Conservation (phyloP, 2,888 invertebrate genomes). For the Hirtodrosophila trivittata region DNA sequence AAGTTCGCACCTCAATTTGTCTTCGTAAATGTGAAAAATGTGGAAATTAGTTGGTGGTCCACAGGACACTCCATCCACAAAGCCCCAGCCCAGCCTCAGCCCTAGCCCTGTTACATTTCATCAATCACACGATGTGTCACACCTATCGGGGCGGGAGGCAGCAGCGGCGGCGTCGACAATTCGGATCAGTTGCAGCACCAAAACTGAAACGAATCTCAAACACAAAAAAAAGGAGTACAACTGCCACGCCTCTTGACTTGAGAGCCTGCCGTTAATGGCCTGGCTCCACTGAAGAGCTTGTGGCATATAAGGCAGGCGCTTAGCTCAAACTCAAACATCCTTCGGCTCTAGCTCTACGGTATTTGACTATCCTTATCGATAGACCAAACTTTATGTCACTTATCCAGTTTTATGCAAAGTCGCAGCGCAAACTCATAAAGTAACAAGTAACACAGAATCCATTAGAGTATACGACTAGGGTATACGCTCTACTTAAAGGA, state of each 20-base stretch:
- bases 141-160: slow-evolving; percentile 74
- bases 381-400: slow-evolving; percentile 37
- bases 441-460: slow-evolving; percentile 61
- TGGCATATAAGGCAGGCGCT: slow-evolving; percentile 53
- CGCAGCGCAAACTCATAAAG: slow-evolving; percentile 62
- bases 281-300: slow-evolving; percentile 27
- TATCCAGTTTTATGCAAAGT: slow-evolving; percentile 73
- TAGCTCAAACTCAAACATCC: slow-evolving; percentile 51
- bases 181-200: slow-evolving; percentile 9
- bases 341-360: not conserved
- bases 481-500: too few species aligned
- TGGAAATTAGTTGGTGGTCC: slow-evolving; percentile 82
- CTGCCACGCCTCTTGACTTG: slow-evolving; percentile 60
- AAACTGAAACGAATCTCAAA: slow-evolving; percentile 57
- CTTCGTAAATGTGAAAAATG: slow-evolving; percentile 83
- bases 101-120: slow-evolving; percentile 66
- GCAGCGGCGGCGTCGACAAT: slow-evolving; percentile 32
- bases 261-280: slow-evolving; percentile 62
- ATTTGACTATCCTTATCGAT: slow-evolving; percentile 31
- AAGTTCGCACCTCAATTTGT: slow-evolving; percentile 84
- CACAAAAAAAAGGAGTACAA: slow-evolving; percentile 64
- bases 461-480: too few species aligned
- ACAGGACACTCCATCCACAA: slow-evolving; percentile 3
- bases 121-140: slow-evolving; percentile 82
- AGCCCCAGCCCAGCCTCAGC: not conserved